Evolutionary conservation across 2,797 vertebrate genomes (phyloP).

Genomic region (Urocyon cinereoargenteus): DNA sequence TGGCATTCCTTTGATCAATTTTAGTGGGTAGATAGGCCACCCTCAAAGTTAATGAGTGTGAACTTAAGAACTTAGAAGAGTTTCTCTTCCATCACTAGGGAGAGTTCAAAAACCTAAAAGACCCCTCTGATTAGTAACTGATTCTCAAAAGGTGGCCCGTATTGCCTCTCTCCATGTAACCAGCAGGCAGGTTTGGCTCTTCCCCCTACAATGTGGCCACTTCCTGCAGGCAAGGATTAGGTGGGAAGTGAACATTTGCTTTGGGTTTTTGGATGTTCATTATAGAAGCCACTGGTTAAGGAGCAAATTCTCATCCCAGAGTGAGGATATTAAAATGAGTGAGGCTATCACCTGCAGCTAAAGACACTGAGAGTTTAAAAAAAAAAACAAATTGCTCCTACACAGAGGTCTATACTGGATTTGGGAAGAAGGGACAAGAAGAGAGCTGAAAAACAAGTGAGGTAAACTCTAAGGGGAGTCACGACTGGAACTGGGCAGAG

Average conservation of each 20-base stretch:
- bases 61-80: background rate
- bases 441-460: slow-evolving; percentile 89
- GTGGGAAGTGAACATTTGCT: background rate
- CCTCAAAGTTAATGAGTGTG: background rate
- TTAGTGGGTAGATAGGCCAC: background rate
- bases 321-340: background rate
- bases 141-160: background rate
- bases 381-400: background rate
- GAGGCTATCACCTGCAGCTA: background rate
- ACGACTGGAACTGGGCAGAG: slow-evolving; percentile 81
- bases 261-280: background rate
- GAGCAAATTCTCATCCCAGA: background rate
- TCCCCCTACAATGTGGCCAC: background rate
- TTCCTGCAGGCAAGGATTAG: background rate
- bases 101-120: background rate
- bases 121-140: background rate
- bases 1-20: background rate
- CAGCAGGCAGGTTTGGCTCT: background rate
- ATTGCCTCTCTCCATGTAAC: rapidly evolving
- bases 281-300: background rate
- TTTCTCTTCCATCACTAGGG: background rate
- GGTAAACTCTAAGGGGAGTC: slow-evolving; percentile 85
- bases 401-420: background rate
- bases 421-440: slow-evolving; percentile 81
- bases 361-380: background rate